phyloP scores from a whole-genome alignment of 2,797 vertebrate genomes.

The Glyptemys insculpta region DNA sequence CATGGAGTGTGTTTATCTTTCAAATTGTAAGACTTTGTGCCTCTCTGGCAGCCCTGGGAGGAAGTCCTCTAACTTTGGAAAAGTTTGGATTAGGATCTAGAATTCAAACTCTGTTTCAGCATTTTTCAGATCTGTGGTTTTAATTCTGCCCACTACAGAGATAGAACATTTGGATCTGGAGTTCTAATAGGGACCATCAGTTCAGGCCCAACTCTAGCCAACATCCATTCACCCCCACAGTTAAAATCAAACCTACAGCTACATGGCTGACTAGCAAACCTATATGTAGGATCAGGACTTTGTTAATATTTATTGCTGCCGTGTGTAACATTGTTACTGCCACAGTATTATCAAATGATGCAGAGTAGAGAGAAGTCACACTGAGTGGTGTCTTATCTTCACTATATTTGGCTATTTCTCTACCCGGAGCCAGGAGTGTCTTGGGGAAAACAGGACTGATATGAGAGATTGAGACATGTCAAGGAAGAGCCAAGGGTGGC shows the following conservation, averaged over 20 bases:
- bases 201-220: not conserved
- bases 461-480: not conserved
- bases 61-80: not conserved
- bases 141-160: not conserved
- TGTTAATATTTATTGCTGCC: not conserved
- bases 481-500: not conserved
- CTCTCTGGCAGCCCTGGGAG: not conserved
- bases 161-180: not conserved
- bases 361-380: not conserved
- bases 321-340: not conserved
- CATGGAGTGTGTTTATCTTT: conserved; percentile 41
- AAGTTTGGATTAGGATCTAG: not conserved
- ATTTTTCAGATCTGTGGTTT: not conserved
- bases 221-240: not conserved
- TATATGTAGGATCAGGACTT: not conserved
- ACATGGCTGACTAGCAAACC: not conserved
- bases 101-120: not conserved
- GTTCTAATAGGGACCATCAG: not conserved
- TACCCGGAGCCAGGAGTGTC: not conserved
- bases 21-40: not conserved
- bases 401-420: not conserved
- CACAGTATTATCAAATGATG: not conserved
- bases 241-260: not conserved
- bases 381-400: not conserved
- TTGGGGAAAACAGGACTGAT: not conserved